Conservation (phyloP, 1,140 invertebrate species). For the Drosophila bocki region DNA sequence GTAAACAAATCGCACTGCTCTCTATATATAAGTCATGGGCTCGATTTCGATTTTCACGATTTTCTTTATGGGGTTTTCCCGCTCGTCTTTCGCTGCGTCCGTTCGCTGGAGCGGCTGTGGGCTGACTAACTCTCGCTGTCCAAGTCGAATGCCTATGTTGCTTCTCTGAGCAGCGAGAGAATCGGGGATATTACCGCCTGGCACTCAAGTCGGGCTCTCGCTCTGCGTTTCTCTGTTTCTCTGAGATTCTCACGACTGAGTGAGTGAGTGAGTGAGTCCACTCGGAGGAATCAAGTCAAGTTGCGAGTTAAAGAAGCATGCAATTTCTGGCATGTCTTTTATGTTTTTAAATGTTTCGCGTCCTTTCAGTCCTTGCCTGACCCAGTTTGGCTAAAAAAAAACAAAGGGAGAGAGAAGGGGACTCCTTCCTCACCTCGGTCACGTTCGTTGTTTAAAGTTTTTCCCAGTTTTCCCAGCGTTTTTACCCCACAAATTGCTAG, state of each 20-base stretch:
- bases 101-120: constrained; percentile 64
- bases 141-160: constrained; percentile 28
- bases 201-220: constrained; percentile 1
- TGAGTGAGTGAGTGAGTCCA: constrained; percentile 16
- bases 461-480: constrained; percentile 11
- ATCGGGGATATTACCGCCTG: constrained; percentile 17
- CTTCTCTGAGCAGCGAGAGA: constrained; percentile 22
- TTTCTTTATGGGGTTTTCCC: constrained; percentile 8
- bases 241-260: constrained; percentile 13
- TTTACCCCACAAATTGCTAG: constrained; percentile 33
- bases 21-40: constrained; percentile 62
- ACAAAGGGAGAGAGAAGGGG: constrained; percentile 30
- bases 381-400: constrained; percentile 58
- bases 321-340: constrained; percentile 56
- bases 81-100: constrained; percentile 58
- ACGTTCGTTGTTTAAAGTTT: constrained; percentile 67
- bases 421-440: constrained; percentile 59
- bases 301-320: constrained; percentile 62
- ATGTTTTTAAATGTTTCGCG: constrained; percentile 66
- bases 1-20: constrained; percentile 55
- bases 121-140: constrained; percentile 60
- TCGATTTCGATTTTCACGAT: constrained; percentile 39
- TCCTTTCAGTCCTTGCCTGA: constrained; percentile 51
- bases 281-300: constrained; percentile 36
- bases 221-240: background rate